Base-by-base conservation (phyloP, 1,140 invertebrate genomes). In the Tetraneura akinire region DNA sequence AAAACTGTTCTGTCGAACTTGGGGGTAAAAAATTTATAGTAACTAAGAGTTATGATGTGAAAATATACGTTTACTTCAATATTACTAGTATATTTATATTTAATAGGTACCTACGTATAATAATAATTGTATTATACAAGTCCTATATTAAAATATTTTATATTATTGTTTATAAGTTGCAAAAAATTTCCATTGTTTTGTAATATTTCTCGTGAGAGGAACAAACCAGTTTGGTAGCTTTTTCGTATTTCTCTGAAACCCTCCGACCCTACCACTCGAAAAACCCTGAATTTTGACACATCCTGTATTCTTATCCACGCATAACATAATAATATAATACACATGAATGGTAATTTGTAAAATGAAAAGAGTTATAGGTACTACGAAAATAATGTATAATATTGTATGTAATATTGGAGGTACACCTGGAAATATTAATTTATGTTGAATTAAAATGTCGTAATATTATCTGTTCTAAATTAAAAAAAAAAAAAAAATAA, bases 231-330 rank as follows among this genome's bases (percentile, higher is more conserved):
- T 47, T 23, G 14, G 42, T 68, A 68, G 21, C 37, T 68, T 68
- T 68, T 68, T 47, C 13, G 32, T 10, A 42, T 47, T 68, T 47
- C 66, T 68, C 11, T 23, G 66, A 68, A 66, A 66, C 11, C 29
- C 4, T 14, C n/a, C n/a, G 1, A 45, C 66, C 66, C 66, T 47
- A 68, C 66, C 66, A 47, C 42, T 68, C 21, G 42, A 68, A 32
- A 26, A 68, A 26, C 66, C 21, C 21, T 8, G 21, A 68, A 68
- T 68, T 68, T 68, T 68, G 66, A 68, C 45, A 45, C 64, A 23
- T 68, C 37, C n/a, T 68, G n/a, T 14, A 45, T 23, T 45, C 11
- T 14, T 5, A 26, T 23, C 26, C 66, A 68, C 18, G 3, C 4
- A 68, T n/a, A n/a, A n/a, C n/a, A n/a, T n/a, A n/a, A n/a, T n/a